Conservation (phyloP, 2,113 vertebrate genomes). For the Misgurnus mizolepis region DNA sequence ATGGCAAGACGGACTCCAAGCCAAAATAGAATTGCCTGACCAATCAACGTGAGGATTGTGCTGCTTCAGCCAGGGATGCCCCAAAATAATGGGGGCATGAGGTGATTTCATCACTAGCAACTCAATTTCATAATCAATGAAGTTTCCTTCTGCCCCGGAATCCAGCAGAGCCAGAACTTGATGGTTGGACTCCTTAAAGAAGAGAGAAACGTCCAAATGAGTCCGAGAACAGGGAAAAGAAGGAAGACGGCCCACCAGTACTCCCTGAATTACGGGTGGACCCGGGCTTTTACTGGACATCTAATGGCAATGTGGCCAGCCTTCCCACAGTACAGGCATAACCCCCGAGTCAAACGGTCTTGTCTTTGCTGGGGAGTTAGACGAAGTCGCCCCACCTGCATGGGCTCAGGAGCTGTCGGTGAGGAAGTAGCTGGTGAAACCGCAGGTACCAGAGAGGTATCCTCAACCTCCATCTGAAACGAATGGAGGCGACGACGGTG, state of each 20-base stretch:
- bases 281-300: neutral
- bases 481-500: neutral
- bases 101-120: too few relatives aligned
- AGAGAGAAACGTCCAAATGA: too few relatives aligned
- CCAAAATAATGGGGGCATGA: too few relatives aligned
- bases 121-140: too few relatives aligned
- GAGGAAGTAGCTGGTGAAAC: too few relatives aligned
- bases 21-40: too few relatives aligned
- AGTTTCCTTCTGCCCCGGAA: neutral
- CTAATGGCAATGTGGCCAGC: neutral
- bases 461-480: too few relatives aligned
- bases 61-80: too few relatives aligned
- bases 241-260: neutral
- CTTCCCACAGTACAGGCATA: neutral
- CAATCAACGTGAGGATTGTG: too few relatives aligned
- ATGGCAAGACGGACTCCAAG: too few relatives aligned
- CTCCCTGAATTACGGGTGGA: neutral
- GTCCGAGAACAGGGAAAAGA: neutral
- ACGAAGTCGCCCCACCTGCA: neutral
- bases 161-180: neutral
- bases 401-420: neutral
- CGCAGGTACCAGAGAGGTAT: neutral
- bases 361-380: neutral
- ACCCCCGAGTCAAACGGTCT: neutral
- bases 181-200: neutral